A percentile compares a stretch with the other conserved stretches of the same genome.
Evolutionary conservation across 2,113 vertebrate genomes (phyloP).

Genomic region (Cervus canadensis): DNA sequence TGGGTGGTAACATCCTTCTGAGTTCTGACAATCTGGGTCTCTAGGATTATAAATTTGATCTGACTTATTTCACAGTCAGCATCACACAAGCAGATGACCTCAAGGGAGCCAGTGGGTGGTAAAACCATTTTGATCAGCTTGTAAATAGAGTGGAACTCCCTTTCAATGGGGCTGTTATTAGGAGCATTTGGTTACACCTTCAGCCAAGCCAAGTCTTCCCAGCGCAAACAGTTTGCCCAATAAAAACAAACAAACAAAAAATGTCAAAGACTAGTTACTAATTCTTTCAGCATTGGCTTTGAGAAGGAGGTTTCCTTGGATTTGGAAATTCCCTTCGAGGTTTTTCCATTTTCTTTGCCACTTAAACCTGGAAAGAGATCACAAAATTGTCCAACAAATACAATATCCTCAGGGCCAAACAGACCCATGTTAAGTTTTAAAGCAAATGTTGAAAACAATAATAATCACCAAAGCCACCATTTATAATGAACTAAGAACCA

Average conservation of each 20-base stretch:
- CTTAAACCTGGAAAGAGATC: conserved; percentile 30
- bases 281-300: conserved; percentile 36
- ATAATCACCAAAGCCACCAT: neutral
- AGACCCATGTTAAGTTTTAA: neutral
- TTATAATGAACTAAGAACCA: neutral
- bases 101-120: neutral
- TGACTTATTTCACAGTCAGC: neutral
- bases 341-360: conserved; percentile 47
- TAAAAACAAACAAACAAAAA: conserved; percentile 19
- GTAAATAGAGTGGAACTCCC: neutral
- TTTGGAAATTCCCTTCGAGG: conserved; percentile 46
- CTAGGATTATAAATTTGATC: neutral
- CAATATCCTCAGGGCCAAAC: neutral
- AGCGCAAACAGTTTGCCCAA: conserved; percentile 7
- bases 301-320: conserved; percentile 30
- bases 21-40: neutral
- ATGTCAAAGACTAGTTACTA: neutral
- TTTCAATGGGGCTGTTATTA: neutral
- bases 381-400: neutral
- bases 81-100: neutral
- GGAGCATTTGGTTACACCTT: neutral
- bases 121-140: neutral
- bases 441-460: neutral
- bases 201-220: neutral
- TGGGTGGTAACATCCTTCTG: neutral